Conservation (phyloP, 2,113 vertebrate species). For the Phylloscopus whistleri region DNA sequence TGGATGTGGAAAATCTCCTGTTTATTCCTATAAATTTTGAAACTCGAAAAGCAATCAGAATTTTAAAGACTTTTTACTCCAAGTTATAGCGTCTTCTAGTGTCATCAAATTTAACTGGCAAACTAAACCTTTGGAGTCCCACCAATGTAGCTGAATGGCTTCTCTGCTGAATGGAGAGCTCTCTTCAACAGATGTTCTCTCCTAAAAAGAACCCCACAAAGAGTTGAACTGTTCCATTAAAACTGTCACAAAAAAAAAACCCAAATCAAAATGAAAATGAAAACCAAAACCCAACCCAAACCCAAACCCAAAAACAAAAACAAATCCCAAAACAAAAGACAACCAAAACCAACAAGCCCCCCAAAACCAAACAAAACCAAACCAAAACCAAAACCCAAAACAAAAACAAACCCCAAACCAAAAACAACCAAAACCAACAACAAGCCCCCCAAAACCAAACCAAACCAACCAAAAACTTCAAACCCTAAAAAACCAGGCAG, state of each 20-base stretch:
- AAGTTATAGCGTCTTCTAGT: not conserved
- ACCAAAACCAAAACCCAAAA: not conserved
- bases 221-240: not conserved
- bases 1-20: not conserved
- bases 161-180: not conserved
- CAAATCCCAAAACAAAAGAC: no score
- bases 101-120: not conserved
- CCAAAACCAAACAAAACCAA: not conserved
- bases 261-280: fast-evolving
- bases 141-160: not conserved
- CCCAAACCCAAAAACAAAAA: fast-evolving
- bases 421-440: not conserved
- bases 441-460: not conserved
- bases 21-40: not conserved
- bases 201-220: not conserved
- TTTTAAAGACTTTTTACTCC: not conserved
- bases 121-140: not conserved
- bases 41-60: not conserved
- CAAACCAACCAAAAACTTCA: not conserved
- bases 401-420: not conserved
- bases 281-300: not conserved
- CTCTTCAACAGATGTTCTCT: not conserved
- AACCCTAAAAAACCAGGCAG: not conserved
- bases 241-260: not conserved
- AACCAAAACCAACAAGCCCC: not conserved